These are phyloP conservation scores for Benitochromis conjunctus DNA, from an alignment of 2,113 vertebrate genomes.

Conservation along the genomic window DNA sequence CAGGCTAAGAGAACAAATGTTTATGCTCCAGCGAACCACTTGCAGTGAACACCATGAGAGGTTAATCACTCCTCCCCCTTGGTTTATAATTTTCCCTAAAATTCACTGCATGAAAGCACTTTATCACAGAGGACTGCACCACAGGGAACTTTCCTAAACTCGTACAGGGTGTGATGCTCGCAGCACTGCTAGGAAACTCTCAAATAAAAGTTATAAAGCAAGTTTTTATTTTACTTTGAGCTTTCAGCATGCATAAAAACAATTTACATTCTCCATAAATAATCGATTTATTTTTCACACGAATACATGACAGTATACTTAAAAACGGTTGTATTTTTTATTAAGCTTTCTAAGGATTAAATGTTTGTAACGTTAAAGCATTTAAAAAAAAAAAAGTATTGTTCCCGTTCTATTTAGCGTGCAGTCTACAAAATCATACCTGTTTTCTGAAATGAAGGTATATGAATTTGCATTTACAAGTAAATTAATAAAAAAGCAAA, in stretches of 20 bases:
- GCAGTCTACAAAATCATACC: neutral
- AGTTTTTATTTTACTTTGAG: neutral
- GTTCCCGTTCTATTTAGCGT: neutral
- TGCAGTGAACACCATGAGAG: neutral
- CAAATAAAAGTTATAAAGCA: neutral
- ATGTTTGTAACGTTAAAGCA: neutral
- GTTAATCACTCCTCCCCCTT: neutral
- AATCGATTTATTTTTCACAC: conserved; percentile 10
- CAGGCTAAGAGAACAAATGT: neutral
- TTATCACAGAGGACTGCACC: conserved; percentile 13
- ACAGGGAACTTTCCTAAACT: neutral
- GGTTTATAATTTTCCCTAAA: neutral
- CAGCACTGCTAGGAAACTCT: neutral
- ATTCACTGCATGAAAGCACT: conserved; percentile 50
- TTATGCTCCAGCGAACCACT: neutral
- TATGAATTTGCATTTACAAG: neutral
- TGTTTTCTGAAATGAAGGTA: neutral
- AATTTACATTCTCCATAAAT: neutral
- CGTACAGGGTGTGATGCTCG: neutral
- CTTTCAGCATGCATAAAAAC: neutral
- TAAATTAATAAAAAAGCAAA: neutral
- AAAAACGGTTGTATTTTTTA: neutral
- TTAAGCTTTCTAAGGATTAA: neutral
- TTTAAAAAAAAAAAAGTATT: neutral
- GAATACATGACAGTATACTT: neutral